phyloP scores from a whole-genome alignment of 64 coral and sea anemone species.

The Montipora foliosa region DNA sequence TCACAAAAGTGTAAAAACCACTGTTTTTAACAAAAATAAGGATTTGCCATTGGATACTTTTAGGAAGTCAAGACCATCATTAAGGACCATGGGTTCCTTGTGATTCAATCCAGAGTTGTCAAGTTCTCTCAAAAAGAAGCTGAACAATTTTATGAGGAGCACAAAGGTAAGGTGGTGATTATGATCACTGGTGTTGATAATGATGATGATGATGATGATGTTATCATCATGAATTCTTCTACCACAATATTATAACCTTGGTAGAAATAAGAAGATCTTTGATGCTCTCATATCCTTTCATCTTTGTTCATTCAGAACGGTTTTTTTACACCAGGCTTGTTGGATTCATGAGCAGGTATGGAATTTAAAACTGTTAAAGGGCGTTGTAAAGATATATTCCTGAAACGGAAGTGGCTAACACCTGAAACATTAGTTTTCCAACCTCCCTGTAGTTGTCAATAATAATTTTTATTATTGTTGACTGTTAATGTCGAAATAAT shows the following conservation, averaged over 20 bases:
- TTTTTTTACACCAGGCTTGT: slow-evolving; percentile 95
- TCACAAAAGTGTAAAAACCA: no score
- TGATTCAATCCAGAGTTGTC: slow-evolving; percentile 80
- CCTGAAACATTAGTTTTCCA: no score
- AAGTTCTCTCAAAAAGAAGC: slow-evolving; percentile 72
- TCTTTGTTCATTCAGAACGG: slow-evolving; percentile 62
- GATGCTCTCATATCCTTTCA: background rate
- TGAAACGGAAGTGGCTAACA: no score
- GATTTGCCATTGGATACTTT: background rate
- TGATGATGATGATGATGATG: background rate
- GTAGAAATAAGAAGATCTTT: background rate
- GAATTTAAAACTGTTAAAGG: background rate
- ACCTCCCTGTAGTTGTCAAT: no score
- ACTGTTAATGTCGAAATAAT: no score
- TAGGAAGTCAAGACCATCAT: slow-evolving; percentile 87
- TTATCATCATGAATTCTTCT: background rate
- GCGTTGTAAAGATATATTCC: background rate
- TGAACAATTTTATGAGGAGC: slow-evolving; percentile 90
- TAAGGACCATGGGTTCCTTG: slow-evolving; percentile 66
- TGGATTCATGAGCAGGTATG: slow-evolving; percentile 94
- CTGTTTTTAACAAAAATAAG: no score
- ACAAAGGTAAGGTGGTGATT: slow-evolving; percentile 59
- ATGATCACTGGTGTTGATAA: background rate
- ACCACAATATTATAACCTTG: no score
- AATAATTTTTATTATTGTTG: no score